Evolutionary conservation across 1,140 invertebrate genomes (phyloP).

Genomic region (Propsilocerus akamusi): DNA sequence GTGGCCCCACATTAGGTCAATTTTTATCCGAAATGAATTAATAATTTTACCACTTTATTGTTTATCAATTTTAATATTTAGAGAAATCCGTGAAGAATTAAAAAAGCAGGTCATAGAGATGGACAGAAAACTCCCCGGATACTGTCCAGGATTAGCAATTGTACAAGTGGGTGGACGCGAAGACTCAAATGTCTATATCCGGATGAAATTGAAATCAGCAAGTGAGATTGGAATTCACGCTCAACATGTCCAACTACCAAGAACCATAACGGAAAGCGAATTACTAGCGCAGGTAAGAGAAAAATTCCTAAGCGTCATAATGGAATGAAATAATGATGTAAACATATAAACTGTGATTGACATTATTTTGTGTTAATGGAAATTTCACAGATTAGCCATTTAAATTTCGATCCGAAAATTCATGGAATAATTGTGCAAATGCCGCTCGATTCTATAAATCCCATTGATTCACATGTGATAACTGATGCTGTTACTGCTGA

Average conservation of each 20-base stretch:
- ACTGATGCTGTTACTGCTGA: slow-evolving; percentile 68
- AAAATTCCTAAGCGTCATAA: slow-evolving; percentile 8
- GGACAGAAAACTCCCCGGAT: slow-evolving; percentile 35
- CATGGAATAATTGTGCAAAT: slow-evolving; percentile 98
- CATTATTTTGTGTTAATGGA: slow-evolving; percentile 22
- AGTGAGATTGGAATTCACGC: slow-evolving; percentile 76
- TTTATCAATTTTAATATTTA: slow-evolving; percentile 24
- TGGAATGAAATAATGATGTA: slow-evolving; percentile 5
- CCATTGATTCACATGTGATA: slow-evolving; percentile 70
- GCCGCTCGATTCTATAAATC: slow-evolving; percentile 67
- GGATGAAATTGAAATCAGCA: slow-evolving; percentile 89
- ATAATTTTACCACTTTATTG: not conserved
- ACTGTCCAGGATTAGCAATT: slow-evolving; percentile 59
- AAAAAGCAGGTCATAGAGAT: slow-evolving; percentile 42
- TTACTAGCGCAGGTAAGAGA: slow-evolving; percentile 30
- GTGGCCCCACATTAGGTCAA: not conserved
- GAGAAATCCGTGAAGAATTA: slow-evolving; percentile 54
- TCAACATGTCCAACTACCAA: slow-evolving; percentile 63
- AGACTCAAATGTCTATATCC: slow-evolving; percentile 99
- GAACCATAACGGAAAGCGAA: slow-evolving; percentile 66
- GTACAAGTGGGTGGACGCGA: slow-evolving; percentile 83
- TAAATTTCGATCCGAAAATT: slow-evolving; percentile 67
- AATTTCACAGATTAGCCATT: slow-evolving; percentile 44
- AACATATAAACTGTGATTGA: not conserved
- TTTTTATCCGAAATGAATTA: not conserved